Base-by-base conservation (phyloP, 2,113 vertebrate genomes). In the Athene noctua region DNA sequence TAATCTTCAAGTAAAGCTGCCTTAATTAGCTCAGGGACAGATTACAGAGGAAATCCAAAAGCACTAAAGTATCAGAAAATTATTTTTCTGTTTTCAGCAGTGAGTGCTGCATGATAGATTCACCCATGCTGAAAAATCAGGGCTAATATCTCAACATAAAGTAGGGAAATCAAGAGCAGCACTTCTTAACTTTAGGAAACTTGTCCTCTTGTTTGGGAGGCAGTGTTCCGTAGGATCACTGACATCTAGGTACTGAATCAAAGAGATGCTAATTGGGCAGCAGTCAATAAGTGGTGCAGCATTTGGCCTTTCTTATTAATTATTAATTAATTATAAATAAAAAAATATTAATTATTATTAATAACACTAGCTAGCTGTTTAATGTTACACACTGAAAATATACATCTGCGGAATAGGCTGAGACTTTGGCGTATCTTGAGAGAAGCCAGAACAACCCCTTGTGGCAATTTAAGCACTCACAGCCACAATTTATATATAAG, bases 21-120 rank as follows among this genome's bases (percentile, higher is more conserved):
- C 65, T 91, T 88, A 92, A 90, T 90, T 95, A 79, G 81, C 84
- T 86, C 40, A 80, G 75, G 18, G 71, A 67, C 36, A 77, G 52
- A 74, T 77, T 72, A 75, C 52, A 70, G 42, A 91, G 25, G 36
- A 79, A 79, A 93, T 86, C 27, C 36, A 88, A 86, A 90, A 88
- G 62, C 36, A 62, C 20, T 63, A 51, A 49, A 34, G 32, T 68
- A 22, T 71, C n/a, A 29, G 47, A 49, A 89, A 74, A 78, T 44
- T 0, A 16, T 61, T 66, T 81, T 72, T 74, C 51, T 55, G 55
- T 68, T 92, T 91, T 89, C 86, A 89, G 36, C 36, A 74, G 38
- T 3, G 2, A 47, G 13, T 71, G 14, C 32, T 91, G 66, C 21
- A 42, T 40, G 29, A 59, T 40, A 55, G 34, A 42, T 49, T 59